Percentiles rank a stretch among this genome's conserved stretches.
phyloP scores from a whole-genome alignment of 2,888 invertebrate species.

The Resseliella maxima region DNA sequence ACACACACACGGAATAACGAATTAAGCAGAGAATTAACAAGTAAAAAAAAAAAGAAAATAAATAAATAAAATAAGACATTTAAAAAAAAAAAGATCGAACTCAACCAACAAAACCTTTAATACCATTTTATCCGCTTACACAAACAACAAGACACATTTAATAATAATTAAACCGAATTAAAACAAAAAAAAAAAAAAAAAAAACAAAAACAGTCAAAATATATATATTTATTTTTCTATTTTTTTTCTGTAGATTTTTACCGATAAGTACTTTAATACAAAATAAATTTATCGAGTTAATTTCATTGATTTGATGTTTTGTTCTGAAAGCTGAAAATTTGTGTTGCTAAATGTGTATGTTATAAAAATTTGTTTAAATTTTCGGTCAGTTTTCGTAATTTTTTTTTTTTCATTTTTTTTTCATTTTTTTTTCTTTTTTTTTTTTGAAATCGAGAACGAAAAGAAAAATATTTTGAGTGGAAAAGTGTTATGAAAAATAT shows the following conservation, averaged over 20 bases:
- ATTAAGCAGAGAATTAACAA: not conserved
- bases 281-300: not conserved
- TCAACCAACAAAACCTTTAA: conserved; percentile 12
- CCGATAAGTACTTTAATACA: conserved; percentile 4
- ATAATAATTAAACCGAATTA: not conserved
- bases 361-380: not conserved
- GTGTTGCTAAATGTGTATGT: conserved; percentile 10
- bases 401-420: not conserved
- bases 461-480: too few relatives aligned
- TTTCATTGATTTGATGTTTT: conserved; percentile 11
- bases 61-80: not conserved
- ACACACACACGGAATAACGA: conserved; percentile 31
- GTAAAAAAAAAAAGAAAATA: not conserved
- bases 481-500: too few relatives aligned
- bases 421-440: too few relatives aligned
- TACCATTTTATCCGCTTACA: conserved; percentile 37
- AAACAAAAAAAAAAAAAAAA: not conserved
- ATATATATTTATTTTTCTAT: conserved; percentile 35
- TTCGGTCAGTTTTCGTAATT: not conserved
- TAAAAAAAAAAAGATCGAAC: conserved; percentile 1
- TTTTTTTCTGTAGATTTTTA: conserved; percentile 42
- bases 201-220: not conserved
- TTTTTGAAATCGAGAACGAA: too few relatives aligned
- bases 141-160: not conserved
- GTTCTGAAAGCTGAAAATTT: not conserved